Conservation (phyloP, 2,888 invertebrate genomes). For the Drosophila stalkeri region DNA sequence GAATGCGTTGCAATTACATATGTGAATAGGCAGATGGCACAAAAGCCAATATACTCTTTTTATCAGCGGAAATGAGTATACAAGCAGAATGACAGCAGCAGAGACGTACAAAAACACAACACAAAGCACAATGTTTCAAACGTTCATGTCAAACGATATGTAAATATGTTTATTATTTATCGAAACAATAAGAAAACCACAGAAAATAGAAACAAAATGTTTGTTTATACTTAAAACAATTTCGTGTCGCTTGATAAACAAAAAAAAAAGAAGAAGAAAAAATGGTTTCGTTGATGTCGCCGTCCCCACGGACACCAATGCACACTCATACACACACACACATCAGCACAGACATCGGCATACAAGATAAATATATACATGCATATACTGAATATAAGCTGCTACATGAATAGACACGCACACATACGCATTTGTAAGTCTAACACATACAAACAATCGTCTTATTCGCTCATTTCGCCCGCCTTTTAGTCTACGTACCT, state of each 20-base stretch:
- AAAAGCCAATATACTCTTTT: background rate
- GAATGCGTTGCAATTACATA: background rate
- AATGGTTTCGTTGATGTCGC: constrained; percentile 51
- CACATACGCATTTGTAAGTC: background rate
- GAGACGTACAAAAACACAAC: constrained; percentile 13
- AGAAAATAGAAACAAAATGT: constrained; percentile 65
- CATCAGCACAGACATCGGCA: constrained; percentile 14
- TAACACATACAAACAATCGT: constrained; percentile 45
- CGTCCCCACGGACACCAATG: constrained; percentile 63
- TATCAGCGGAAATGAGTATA: background rate
- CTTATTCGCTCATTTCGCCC: constrained; percentile 43
- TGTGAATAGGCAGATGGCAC: background rate
- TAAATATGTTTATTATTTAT: constrained; percentile 76
- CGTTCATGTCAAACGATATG: constrained; percentile 74
- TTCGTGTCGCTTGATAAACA: constrained; percentile 77
- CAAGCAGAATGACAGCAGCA: constrained; percentile 18
- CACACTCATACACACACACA: constrained; percentile 33
- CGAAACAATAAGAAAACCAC: constrained; percentile 42
- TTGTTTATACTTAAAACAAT: constrained; percentile 74
- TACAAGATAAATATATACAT: constrained; percentile 10
- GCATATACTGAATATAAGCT: constrained; percentile 3
- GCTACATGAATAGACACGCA: constrained; percentile 17
- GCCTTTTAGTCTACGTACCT: background rate
- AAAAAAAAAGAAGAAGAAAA: constrained; percentile 10
- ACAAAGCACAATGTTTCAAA: constrained; percentile 70